phyloP scores from a whole-genome alignment of 2,113 vertebrate species.

The Perccottus glenii region DNA sequence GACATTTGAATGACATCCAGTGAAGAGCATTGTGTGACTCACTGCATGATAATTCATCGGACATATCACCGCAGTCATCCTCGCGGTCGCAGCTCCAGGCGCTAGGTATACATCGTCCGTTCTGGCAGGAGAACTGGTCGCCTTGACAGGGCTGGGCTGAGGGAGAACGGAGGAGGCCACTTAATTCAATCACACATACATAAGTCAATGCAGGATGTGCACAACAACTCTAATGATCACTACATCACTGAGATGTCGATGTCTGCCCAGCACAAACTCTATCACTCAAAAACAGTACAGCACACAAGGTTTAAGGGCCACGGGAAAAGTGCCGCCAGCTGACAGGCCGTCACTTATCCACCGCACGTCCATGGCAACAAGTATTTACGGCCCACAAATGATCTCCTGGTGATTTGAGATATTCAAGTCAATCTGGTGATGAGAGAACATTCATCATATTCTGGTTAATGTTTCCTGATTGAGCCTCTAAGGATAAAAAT shows the following conservation, averaged over 20 bases:
- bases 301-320: conserved; percentile 17
- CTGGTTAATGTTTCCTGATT: conserved; percentile 62
- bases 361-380: conserved; percentile 6
- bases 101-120: conserved; percentile 89
- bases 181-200: conserved; percentile 60
- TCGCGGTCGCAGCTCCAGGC: conserved; percentile 93
- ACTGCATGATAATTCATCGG: conserved; percentile 93
- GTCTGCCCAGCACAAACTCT: conserved; percentile 27
- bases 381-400: conserved; percentile 16
- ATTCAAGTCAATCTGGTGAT: conserved; percentile 57
- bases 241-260: conserved; percentile 49
- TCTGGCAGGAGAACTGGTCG: conserved; percentile 92
- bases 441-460: conserved; percentile 65
- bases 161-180: conserved; percentile 14
- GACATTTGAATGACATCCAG: conserved; percentile 23
- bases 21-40: conserved; percentile 67
- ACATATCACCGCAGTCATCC: conserved; percentile 93
- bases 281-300: conserved; percentile 47
- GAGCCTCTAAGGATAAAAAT: conserved; percentile 61
- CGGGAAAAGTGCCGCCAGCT: conserved; percentile 26
- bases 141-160: conserved; percentile 89
- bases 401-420: conserved; percentile 39
- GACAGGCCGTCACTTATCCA: conserved; percentile 36
- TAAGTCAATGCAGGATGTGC: conserved; percentile 43
- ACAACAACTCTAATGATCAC: conserved; percentile 57